Conservation (phyloP, 2,888 invertebrate species). For the Heliconius erato region DNA sequence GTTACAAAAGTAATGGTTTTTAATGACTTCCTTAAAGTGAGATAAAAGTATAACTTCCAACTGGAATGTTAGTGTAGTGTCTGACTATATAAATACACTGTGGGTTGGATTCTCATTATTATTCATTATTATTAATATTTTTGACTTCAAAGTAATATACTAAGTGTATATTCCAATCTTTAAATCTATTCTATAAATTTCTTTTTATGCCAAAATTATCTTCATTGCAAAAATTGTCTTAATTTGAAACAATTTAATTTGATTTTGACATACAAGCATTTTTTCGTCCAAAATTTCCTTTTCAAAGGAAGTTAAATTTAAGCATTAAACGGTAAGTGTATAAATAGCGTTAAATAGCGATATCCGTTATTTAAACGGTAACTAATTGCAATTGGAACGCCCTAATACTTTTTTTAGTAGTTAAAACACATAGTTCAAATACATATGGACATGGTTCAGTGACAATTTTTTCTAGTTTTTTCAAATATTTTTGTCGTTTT, state of each 20-base stretch:
- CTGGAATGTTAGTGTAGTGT: too few species aligned
- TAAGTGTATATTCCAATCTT: too few species aligned
- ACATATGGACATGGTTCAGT: background rate
- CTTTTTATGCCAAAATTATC: too few species aligned
- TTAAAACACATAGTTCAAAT: background rate
- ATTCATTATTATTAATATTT: too few species aligned
- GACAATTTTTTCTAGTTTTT: background rate
- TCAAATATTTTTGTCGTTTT: background rate
- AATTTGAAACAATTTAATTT: background rate
- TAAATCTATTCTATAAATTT: too few species aligned
- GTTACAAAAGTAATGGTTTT: background rate
- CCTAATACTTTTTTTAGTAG: background rate
- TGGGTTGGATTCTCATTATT: too few species aligned
- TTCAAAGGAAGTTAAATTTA: conserved; percentile 3
- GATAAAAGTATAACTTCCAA: background rate
- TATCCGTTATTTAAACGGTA: conserved; percentile 17
- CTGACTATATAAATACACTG: too few species aligned
- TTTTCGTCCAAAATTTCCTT: background rate
- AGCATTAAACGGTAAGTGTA: background rate
- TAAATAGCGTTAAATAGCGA: conserved; percentile 22
- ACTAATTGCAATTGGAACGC: conserved; percentile 27
- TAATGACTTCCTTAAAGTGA: background rate
- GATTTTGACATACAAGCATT: background rate
- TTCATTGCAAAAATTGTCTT: background rate
- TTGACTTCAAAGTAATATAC: too few species aligned